Conservation (phyloP, 1,140 invertebrate species). For the Saxidomus purpurata region DNA sequence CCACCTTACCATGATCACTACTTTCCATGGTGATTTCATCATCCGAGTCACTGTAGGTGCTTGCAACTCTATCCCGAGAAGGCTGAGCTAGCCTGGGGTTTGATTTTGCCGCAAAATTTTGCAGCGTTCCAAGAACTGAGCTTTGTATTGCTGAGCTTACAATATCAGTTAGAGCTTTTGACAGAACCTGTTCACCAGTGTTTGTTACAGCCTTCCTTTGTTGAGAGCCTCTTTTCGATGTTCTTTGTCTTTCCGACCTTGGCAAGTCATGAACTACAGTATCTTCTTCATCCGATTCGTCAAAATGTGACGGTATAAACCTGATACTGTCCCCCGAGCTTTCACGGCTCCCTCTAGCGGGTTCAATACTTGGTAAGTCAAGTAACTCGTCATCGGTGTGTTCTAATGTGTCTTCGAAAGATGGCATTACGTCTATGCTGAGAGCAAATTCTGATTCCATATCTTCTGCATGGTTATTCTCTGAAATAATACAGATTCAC, state of each 20-base stretch:
- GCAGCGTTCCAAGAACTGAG: conserved; percentile 54
- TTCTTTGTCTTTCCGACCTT: conserved; percentile 38
- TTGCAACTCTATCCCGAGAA: conserved; percentile 68
- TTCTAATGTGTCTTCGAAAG: conserved; percentile 80
- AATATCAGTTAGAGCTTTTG: conserved; percentile 76
- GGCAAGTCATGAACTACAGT: conserved; percentile 60
- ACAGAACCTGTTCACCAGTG: conserved; percentile 63
- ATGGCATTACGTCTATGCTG: conserved; percentile 80
- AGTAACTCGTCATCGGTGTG: conserved; percentile 80
- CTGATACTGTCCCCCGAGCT: conserved; percentile 61
- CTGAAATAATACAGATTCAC: not conserved
- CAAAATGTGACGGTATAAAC: conserved; percentile 77
- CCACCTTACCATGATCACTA: conserved; percentile 67
- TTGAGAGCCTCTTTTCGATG: not conserved
- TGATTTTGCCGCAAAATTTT: conserved; percentile 65
- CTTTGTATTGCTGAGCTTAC: conserved; percentile 77
- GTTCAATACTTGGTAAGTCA: conserved; percentile 41
- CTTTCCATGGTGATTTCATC: conserved; percentile 62
- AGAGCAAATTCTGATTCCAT: conserved; percentile 75
- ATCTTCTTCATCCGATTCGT: conserved; percentile 76
- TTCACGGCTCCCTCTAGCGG: conserved; percentile 19
- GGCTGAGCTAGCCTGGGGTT: conserved; percentile 68
- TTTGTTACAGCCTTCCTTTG: conserved; percentile 39
- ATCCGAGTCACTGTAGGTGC: conserved; percentile 66
- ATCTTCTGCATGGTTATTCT: conserved; percentile 24